Evolutionary conservation across 2,888 invertebrate genomes (phyloP), one percentile per base, ranked within the genome.

Genomic region (Lepidocyrtinus sp.): DNA sequence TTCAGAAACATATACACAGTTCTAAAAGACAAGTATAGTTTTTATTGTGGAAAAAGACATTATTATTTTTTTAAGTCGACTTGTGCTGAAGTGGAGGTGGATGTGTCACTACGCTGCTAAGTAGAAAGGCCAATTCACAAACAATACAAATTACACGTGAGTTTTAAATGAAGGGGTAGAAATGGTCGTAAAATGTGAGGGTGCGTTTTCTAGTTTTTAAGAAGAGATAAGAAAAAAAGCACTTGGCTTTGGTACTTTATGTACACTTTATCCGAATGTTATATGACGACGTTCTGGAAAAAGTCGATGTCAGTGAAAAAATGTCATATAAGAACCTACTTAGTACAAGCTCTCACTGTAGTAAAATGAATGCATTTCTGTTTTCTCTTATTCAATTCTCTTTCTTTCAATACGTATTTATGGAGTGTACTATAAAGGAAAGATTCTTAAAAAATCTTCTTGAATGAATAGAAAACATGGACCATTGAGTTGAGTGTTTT

Each of bases 151-250:
- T 5, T 36, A 36, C n/a, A n/a, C n/a, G n/a, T n/a, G n/a, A n/a
- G n/a, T 36, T 36, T 36, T 36, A 17, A 55, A n/a, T 24, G 25
- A 50, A 65, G 27, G 65, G 36, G 26, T n/a, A 69, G 26, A 69
- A n/a, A n/a, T n/a, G n/a, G 59, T 69, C 2, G 68, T 55, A 24
- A 64, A 27, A 27, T 64, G 64, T 26, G 19, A 24, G 50, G 50
- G 68, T 68, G 68, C 55, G 68, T 68, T 68, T 67, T 65, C n/a
- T 27, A 27, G 27, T 50, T 68, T 36, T 68, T 25, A 25, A 19
- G 2, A 9, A 21, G 1, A 50, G 68, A 68, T 68, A 68, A 68
- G 68, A 50, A 36, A 36, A n/a, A n/a, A n/a, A n/a, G n/a, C 36
- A 7, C 36, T 36, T 36, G 12, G 36, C 36, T 7, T 36, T 36